Conservation (phyloP, 1,140 invertebrate species). For the Berghia stephanieae region DNA sequence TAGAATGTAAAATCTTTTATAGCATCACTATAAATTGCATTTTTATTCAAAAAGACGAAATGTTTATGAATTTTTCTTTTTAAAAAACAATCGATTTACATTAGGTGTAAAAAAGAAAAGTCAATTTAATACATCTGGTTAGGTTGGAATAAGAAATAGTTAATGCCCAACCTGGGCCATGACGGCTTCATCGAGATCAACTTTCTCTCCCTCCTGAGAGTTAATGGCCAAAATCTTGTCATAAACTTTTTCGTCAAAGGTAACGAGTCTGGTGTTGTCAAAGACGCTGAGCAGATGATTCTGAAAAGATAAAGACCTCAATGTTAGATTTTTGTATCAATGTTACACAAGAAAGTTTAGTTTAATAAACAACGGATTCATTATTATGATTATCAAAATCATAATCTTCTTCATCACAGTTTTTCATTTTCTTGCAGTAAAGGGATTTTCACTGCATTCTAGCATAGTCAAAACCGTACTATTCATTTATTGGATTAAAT, state of each 20-base stretch:
- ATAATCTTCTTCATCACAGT: no score
- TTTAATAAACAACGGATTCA: no score
- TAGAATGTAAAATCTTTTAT: no score
- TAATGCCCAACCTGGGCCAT: conserved; percentile 73
- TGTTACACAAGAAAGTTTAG: neutral
- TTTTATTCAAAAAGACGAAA: no score
- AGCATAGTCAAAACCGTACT: no score
- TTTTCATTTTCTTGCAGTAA: no score
- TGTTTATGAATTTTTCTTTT: no score
- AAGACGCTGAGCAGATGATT: conserved; percentile 95
- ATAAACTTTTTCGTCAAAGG: conserved; percentile 95
- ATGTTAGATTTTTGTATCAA: neutral
- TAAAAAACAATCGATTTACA: no score
- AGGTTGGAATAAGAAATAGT: neutral
- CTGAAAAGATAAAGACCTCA: conserved; percentile 64
- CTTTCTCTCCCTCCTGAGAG: conserved; percentile 92
- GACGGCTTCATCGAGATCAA: conserved; percentile 87
- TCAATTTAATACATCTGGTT: neutral
- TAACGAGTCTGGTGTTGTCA: conserved; percentile 92
- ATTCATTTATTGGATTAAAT: no score
- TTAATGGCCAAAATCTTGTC: conserved; percentile 94
- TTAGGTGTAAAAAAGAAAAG: neutral
- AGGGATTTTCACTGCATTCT: no score
- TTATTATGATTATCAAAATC: neutral
- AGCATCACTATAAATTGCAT: no score